phyloP scores from a whole-genome alignment of 2,888 invertebrate genomes.

The Nebria brevicollis region DNA sequence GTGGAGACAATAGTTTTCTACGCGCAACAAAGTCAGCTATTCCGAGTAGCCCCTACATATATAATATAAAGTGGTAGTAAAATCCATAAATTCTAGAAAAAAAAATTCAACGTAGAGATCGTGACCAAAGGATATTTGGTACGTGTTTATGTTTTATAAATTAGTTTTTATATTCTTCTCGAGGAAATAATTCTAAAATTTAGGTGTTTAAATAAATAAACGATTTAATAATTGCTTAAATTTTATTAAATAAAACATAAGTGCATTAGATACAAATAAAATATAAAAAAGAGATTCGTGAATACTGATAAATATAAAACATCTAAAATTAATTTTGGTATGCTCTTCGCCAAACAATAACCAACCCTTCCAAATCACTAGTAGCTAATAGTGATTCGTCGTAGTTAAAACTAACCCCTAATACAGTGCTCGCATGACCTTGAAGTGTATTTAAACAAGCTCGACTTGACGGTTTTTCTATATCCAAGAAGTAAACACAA shows the following conservation, averaged over 20 bases:
- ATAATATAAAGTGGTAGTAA: too few relatives aligned
- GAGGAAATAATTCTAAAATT: too few relatives aligned
- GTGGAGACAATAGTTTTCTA: too few relatives aligned
- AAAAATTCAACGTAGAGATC: too few relatives aligned
- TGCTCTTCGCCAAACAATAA: conserved; percentile 77
- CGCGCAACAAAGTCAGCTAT: too few relatives aligned
- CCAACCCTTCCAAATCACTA: conserved; percentile 82
- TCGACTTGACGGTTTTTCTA: conserved; percentile 69
- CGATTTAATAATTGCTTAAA: background rate
- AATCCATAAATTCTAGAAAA: too few relatives aligned
- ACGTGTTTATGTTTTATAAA: too few relatives aligned
- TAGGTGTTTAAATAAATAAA: too few relatives aligned
- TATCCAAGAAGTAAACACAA: conserved; percentile 81
- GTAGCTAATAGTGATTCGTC: conserved; percentile 88
- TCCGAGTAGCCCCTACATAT: too few relatives aligned
- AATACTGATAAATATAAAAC: background rate
- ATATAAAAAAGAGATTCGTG: conserved; percentile 11
- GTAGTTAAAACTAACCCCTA: conserved; percentile 87
- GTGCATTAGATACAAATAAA: conserved; percentile 8
- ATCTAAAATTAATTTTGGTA: conserved; percentile 41
- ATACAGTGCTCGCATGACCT: conserved; percentile 83
- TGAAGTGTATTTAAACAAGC: conserved; percentile 71
- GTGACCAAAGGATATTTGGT: too few relatives aligned
- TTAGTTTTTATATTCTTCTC: too few relatives aligned
- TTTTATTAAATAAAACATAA: background rate